A percentile compares a stretch with the other conserved stretches of the same genome.
These are phyloP conservation scores for Brachymystax lenok DNA, from an alignment of 2,797 vertebrate species.

Conservation along the genomic window DNA sequence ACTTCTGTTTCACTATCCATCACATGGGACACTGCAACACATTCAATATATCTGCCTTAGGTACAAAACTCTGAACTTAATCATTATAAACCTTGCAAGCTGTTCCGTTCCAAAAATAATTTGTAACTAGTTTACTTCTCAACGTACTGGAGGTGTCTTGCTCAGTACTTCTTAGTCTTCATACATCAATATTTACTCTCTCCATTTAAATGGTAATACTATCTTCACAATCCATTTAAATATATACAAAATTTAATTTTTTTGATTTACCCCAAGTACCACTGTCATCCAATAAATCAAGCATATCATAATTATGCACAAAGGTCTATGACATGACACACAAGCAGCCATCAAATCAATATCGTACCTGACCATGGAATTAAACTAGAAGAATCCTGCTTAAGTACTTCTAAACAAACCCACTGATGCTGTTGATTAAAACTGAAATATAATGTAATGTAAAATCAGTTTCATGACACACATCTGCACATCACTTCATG, in stretches of 20 bases:
- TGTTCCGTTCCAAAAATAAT: neutral
- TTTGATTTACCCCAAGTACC: slow-evolving; percentile 4
- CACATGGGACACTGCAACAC: neutral
- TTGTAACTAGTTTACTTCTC: neutral
- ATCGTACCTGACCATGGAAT: neutral
- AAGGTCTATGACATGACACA: neutral
- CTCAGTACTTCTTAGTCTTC: neutral
- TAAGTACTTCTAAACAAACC: neutral
- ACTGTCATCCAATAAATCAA: slow-evolving; percentile 29
- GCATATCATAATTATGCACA: slow-evolving; percentile 5
- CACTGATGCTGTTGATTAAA: neutral
- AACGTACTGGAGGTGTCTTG: neutral
- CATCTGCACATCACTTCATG: neutral
- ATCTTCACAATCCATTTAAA: neutral
- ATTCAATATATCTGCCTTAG: neutral
- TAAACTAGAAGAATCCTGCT: neutral
- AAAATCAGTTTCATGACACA: neutral
- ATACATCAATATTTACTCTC: neutral
- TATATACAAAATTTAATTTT: too few species aligned
- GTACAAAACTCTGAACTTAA: neutral
- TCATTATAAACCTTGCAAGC: neutral
- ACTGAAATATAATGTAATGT: neutral
- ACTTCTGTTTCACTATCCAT: neutral
- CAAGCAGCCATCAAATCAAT: slow-evolving; percentile 9
- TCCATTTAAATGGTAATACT: neutral